Evolutionary conservation across 2,888 invertebrate genomes (phyloP), one percentile per base, ranked within the genome.

Genomic region (Meteorus cinctellus): DNA sequence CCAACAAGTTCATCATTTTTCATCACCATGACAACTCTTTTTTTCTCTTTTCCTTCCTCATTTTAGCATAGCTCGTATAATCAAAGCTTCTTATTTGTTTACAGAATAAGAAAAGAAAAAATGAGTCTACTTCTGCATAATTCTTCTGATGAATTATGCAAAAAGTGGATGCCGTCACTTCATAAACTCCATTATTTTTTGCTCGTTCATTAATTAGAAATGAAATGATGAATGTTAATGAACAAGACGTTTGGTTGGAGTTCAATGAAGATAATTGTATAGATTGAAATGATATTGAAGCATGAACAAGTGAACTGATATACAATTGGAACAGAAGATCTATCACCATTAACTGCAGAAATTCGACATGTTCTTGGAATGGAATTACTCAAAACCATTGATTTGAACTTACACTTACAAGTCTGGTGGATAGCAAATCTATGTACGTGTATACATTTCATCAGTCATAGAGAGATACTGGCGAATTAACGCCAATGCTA

Each of bases 331-430:
- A 16, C 41, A 27, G 14, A 45, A 36, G 51, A 55, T 24, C 34
- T n/a, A 19, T 29, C 19, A 12, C 34, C 12, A 69, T 69, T 51
- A 69, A 34, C 69, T 48, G 27, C n/a, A 6, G 69, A 51, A 69
- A 69, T 69, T n/a, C 34, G 31, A 34, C n/a, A 29, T 69, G 69
- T 29, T 29, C 48, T 69, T 69, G 70, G 70, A 34, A 59, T 60
- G 41, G 55, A 36, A 19, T 31, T 24, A 60, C 70, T 70, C 36
- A 14, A 36, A 60, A 59, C 41, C 60, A 70, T 36, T 70, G 59
- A 36, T 27, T 59, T 70, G 55, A 10, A 10, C n/a, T 4, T 27
- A 55, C 31, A n/a, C 55, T 14, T 14, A n/a, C 4, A 16, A 48
- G 16, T n/a, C 6, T 48, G 16, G 4, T 48, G n/a, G n/a, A 24